Base-by-base conservation (phyloP, 2,797 vertebrate species). In the Antrozous pallidus region DNA sequence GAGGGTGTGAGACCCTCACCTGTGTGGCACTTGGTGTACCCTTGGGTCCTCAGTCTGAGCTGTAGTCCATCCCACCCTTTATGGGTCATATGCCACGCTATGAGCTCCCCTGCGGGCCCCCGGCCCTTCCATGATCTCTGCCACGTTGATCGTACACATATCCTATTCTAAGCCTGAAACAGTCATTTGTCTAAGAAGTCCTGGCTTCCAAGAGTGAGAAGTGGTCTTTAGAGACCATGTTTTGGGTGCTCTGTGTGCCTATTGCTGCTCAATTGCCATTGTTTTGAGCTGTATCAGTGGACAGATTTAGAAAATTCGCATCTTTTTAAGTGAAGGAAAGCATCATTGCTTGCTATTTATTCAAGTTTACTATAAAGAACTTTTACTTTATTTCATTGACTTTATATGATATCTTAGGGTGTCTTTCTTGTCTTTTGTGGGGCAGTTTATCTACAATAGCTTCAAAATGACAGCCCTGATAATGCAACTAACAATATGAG, bases 51-150 rank as follows among this genome's bases (percentile, higher is more conserved):
- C 49, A 61, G 36, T 36, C 58, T 9, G 8, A 33, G 8, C n/a
- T 5, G 20, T 28, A 10, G 22, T 36, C 51, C 20, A 6, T 33
- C 20, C 33, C 0, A 1, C n/a, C 88, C 31, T 7, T 49, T 3
- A 0, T 8, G 56, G 20, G 33, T 4, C 36, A 5, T 0, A 36
- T 0, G 33, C 42, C 56, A 11, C 0, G 0, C 16, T 16, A 33
- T 18, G 49, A 26, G 78, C 54, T 40, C 33, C 17, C 56, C 51
- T 24, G 26, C 24, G 8, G 13, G 38, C 31, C 40, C 51, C 0
- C 1, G 10, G 65, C 14, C 65, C 17, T 20, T 3, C 45, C 24
- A 71, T 13, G 7, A 8, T 1, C 31, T 33, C 47, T 6, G 6
- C 49, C 8, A 8, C 49, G 61, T 26, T 47, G 40, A 3, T 6